Evolutionary conservation across 35 echinoderm and acorn worm genomes (phyloP), one percentile per base, ranked within the genome.

Genomic region (Ptychodera flava): DNA sequence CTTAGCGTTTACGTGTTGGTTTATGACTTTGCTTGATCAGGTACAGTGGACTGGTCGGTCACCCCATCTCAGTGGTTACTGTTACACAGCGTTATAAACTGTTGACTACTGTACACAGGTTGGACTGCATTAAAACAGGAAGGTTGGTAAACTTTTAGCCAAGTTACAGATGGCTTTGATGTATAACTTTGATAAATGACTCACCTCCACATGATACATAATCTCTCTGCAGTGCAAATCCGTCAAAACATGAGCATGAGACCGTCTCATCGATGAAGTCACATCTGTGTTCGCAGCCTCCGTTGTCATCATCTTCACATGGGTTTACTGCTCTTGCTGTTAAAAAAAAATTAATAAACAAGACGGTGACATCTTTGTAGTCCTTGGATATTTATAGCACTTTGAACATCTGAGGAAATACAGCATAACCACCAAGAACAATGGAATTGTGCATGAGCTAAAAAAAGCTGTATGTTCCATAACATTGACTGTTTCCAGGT

Each of bases 261-360:
- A 87, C 45, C 76, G 84, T 34, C 1, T 90, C 89, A 28, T 90
- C 83, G 12, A 89, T 83, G 12, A 84, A 32, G 28, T 85, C 37
- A 78, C 95, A 97, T 15, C 37, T 31, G 1, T 93, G 89, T 28
- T 83, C 78, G 33, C 95, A 97, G 1, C 95, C 95, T 14, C 95
- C 95, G 79, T 97, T 97, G 78, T 91, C 77, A 28, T 77, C 79
- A 28, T 77, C 79, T 28, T 85, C 52, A 79, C 91, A 97, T 10
- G 85, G 89, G 36, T 93, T 88, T 0, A 89, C 82, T 79, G 36
- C 76, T 33, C 78, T 32, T 34, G 88, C 86, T 36, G 85, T 83
- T 77, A 64, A 33, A 36, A 85, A 36, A 90, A 85, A 45, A 88
- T 28, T n/a, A 16, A 33, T 0, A 79, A 86, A 33, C 32, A 31